These are phyloP conservation scores for Pantelozetes paolii DNA, from an alignment of 2,888 invertebrate genomes.

Conservation along the genomic window DNA sequence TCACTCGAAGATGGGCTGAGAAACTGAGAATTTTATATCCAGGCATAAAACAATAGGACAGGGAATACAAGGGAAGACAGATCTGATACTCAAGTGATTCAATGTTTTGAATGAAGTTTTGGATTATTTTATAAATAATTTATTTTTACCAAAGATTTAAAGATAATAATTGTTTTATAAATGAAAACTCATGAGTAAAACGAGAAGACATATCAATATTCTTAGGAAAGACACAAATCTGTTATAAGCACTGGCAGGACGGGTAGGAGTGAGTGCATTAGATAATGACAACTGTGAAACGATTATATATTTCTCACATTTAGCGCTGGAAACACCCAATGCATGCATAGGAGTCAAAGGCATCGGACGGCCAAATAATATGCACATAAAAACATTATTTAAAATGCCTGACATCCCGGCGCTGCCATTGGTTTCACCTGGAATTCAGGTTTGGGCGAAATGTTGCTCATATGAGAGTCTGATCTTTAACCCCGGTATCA, in stretches of 20 bases:
- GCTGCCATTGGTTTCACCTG: background rate
- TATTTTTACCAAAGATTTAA: background rate
- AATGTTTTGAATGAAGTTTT: conserved; percentile 8
- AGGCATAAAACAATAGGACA: background rate
- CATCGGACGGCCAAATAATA: background rate
- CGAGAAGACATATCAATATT: background rate
- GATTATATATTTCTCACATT: conserved; percentile 21
- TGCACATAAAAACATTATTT: background rate
- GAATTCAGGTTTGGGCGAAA: background rate
- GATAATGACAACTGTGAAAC: conserved; percentile 25
- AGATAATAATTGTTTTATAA: background rate
- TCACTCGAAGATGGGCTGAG: conserved; percentile 23
- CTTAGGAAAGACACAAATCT: background rate
- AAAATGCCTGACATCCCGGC: background rate
- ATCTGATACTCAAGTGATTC: background rate
- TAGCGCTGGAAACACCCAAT: conserved; percentile 16
- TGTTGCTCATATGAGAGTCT: background rate
- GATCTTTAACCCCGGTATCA: background rate
- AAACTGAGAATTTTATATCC: conserved; percentile 5
- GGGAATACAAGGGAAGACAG: background rate
- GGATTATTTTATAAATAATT: conserved; percentile 19
- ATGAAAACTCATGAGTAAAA: background rate
- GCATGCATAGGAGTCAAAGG: conserved; percentile 28
- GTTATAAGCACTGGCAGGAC: background rate
- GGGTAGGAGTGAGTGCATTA: background rate